Conservation (phyloP, 1,140 invertebrate genomes). For the Linepithema humile region DNA sequence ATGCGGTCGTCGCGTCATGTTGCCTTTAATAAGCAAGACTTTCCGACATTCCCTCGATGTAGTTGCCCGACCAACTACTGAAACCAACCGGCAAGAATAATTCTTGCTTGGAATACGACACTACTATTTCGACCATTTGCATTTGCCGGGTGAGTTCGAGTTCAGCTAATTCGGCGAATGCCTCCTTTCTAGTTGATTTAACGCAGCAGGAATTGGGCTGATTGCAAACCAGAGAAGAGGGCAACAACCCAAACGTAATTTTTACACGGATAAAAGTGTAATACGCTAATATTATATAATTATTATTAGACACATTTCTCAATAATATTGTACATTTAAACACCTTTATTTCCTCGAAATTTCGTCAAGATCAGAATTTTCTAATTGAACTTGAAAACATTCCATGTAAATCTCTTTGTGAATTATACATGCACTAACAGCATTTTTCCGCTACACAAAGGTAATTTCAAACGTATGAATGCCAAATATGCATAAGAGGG, state of each 20-base stretch:
- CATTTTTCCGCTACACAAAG: not conserved
- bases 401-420: not conserved
- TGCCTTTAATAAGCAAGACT: slow-evolving; percentile 61
- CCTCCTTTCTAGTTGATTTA: not conserved
- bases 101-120: slow-evolving; percentile 65
- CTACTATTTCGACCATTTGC: slow-evolving; percentile 55
- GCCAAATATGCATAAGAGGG: not conserved
- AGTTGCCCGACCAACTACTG: slow-evolving; percentile 9
- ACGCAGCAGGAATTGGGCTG: not conserved
- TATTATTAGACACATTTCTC: too few relatives aligned
- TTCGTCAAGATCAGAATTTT: too few relatives aligned
- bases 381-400: too few relatives aligned
- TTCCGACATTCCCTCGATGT: slow-evolving; percentile 38
- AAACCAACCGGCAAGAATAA: not conserved
- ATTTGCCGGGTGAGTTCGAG: slow-evolving; percentile 31
- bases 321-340: too few relatives aligned
- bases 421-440: not conserved
- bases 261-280: not conserved
- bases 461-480: not conserved
- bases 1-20: slow-evolving; percentile 28
- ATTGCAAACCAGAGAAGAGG: slow-evolving; percentile 42
- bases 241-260: not conserved
- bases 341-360: too few relatives aligned
- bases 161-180: slow-evolving; percentile 58
- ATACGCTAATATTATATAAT: not conserved